phyloP scores from a whole-genome alignment of 2,888 invertebrate genomes.

The Pandemis heparana region DNA sequence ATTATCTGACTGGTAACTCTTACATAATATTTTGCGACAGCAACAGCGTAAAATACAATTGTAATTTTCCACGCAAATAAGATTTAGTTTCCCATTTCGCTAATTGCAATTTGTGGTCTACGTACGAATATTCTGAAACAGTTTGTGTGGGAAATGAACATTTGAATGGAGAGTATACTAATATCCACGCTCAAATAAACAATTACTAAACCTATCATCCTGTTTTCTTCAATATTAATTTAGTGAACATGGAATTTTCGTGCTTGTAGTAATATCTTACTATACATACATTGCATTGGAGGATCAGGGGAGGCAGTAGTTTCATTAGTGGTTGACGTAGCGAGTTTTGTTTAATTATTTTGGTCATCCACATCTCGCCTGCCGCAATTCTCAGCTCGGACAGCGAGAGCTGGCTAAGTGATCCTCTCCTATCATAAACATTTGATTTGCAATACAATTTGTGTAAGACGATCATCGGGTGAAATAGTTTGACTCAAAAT shows the following conservation, averaged over 20 bases:
- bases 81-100: slow-evolving; percentile 32
- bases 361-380: slow-evolving; percentile 71
- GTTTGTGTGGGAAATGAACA: slow-evolving; percentile 69
- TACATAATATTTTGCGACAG: slow-evolving; percentile 68
- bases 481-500: slow-evolving; percentile 80
- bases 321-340: slow-evolving; percentile 74
- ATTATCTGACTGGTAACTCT: slow-evolving; percentile 50
- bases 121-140: slow-evolving; percentile 28
- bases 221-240: slow-evolving; percentile 70
- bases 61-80: slow-evolving; percentile 64
- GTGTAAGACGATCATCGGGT: slow-evolving; percentile 69
- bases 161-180: slow-evolving; percentile 73
- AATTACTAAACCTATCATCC: slow-evolving; percentile 54
- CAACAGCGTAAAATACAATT: slow-evolving; percentile 64
- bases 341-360: slow-evolving; percentile 69
- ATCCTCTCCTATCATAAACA: slow-evolving; percentile 73
- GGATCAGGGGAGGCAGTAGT: slow-evolving; percentile 75
- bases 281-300: slow-evolving; percentile 63
- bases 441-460: slow-evolving; percentile 67
- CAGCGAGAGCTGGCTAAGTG: slow-evolving; percentile 69
- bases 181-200: slow-evolving; percentile 56
- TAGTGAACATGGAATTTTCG: slow-evolving; percentile 63
- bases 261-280: slow-evolving; percentile 75
- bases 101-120: slow-evolving; percentile 37
- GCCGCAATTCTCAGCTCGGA: slow-evolving; percentile 68